phyloP scores from a whole-genome alignment of 1,140 invertebrate species.

The Drosophila miranda region DNA sequence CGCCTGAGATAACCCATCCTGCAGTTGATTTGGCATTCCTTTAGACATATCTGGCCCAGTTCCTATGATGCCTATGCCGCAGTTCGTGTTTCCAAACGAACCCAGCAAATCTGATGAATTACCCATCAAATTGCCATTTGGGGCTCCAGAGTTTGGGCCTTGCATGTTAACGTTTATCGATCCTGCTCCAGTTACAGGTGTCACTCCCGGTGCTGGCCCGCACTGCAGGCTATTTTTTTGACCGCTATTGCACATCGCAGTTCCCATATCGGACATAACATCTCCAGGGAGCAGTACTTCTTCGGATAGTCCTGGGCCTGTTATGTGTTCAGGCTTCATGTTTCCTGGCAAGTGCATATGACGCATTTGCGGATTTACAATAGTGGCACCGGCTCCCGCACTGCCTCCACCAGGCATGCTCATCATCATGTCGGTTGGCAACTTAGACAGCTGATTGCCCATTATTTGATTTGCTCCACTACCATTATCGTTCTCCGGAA shows the following conservation, averaged over 20 bases:
- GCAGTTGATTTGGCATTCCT: slow-evolving; percentile 56
- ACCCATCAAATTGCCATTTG: slow-evolving; percentile 37
- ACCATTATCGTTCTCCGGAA: slow-evolving; percentile 86
- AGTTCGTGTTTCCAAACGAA: slow-evolving; percentile 44
- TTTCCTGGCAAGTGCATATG: slow-evolving; percentile 38
- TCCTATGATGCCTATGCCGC: slow-evolving; percentile 27
- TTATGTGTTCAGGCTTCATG: slow-evolving; percentile 47
- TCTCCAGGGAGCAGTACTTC: slow-evolving; percentile 51
- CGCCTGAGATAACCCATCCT: slow-evolving; percentile 83
- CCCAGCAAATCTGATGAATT: slow-evolving; percentile 55
- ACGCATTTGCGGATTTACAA: slow-evolving; percentile 50
- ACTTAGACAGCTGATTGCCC: slow-evolving; percentile 16
- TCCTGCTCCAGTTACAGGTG: slow-evolving; percentile 10
- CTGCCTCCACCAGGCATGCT: slow-evolving; percentile 31
- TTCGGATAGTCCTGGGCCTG: slow-evolving; percentile 27
- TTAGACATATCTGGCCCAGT: slow-evolving; percentile 33
- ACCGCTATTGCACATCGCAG: slow-evolving; percentile 53
- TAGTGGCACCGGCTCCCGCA: slow-evolving; percentile 9
- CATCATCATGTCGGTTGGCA: slow-evolving; percentile 47
- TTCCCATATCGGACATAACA: slow-evolving; percentile 58
- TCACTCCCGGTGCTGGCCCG: slow-evolving; percentile 20
- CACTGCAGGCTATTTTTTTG: slow-evolving; percentile 44
- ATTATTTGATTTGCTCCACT: slow-evolving; percentile 18
- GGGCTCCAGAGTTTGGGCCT: slow-evolving; percentile 14
- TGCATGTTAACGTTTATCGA: slow-evolving; percentile 36